Percentiles rank a stretch among this genome's conserved stretches.
These are phyloP conservation scores for Rhodinocichla rosea DNA, from an alignment of 2,113 vertebrate species.

Conservation along the genomic window DNA sequence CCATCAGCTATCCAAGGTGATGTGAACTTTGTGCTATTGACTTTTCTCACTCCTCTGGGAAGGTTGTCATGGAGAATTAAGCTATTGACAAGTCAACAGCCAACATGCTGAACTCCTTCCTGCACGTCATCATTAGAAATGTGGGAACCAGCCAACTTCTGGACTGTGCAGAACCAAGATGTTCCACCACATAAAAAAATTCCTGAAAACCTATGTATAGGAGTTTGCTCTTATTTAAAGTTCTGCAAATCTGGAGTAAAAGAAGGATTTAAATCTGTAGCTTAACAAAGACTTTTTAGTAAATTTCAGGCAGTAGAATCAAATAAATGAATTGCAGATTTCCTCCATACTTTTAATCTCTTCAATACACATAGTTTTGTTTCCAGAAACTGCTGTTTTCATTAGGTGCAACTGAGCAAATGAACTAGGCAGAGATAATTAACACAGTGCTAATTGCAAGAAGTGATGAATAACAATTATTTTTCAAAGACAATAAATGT, in stretches of 20 bases:
- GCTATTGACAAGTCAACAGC: constrained; percentile 75
- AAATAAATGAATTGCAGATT: constrained; percentile 40
- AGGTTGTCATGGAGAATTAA: constrained; percentile 74
- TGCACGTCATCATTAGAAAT: constrained; percentile 54
- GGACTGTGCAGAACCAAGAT: constrained; percentile 28
- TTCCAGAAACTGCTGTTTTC: constrained; percentile 38
- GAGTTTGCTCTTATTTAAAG: neutral
- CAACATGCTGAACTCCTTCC: constrained; percentile 33
- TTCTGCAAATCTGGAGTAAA: neutral
- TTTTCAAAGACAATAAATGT: constrained; percentile 31
- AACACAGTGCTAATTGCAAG: constrained; percentile 25
- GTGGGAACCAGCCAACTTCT: constrained; percentile 47
- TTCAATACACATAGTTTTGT: neutral
- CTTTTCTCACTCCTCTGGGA: constrained; percentile 70
- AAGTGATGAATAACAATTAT: constrained; percentile 35
- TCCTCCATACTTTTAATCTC: constrained; percentile 30
- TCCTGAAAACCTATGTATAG: neutral
- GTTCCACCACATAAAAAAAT: constrained; percentile 23
- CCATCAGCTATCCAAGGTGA: constrained; percentile 72
- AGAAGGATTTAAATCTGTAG: neutral
- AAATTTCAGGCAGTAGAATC: constrained; percentile 45
- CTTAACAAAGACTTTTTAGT: constrained; percentile 29
- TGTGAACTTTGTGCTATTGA: constrained; percentile 71
- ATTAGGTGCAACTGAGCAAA: constrained; percentile 27
- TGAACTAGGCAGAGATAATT: constrained; percentile 59